These are phyloP conservation scores for Timema podura DNA, from an alignment of 2,888 invertebrate genomes.

Conservation along the genomic window DNA sequence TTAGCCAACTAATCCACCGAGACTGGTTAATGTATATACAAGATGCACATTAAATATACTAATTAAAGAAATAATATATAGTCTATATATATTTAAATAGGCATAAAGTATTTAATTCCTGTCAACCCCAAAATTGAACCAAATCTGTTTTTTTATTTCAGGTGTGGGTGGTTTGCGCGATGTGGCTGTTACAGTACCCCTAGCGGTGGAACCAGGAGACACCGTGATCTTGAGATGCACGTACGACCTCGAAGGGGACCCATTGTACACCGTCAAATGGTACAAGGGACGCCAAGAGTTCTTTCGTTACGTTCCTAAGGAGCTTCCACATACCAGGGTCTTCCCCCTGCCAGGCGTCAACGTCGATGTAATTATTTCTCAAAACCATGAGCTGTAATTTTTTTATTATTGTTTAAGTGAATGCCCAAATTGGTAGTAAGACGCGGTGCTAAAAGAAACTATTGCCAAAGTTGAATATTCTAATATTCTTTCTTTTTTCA, in stretches of 20 bases:
- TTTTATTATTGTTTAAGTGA: not conserved
- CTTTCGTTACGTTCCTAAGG: conserved; percentile 76
- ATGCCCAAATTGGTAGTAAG: no score
- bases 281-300: conserved; percentile 73
- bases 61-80: no score
- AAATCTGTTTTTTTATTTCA: conserved; percentile 36
- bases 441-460: no score
- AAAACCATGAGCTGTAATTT: not conserved
- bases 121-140: no score
- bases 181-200: conserved; percentile 66
- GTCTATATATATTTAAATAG: no score
- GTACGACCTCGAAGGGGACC: conserved; percentile 70
- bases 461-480: not conserved
- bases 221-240: conserved; percentile 70
- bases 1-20: no score
- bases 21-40: no score
- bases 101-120: no score
- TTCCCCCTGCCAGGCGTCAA: conserved; percentile 65
- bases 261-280: conserved; percentile 77
- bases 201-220: conserved; percentile 65
- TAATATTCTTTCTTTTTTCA: no score
- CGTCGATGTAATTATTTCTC: conserved; percentile 64
- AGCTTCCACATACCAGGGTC: conserved; percentile 67
- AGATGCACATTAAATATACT: no score
- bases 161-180: conserved; percentile 61